Base-by-base conservation (phyloP, 2,888 invertebrate species). In the Andrena hattorfiana region DNA sequence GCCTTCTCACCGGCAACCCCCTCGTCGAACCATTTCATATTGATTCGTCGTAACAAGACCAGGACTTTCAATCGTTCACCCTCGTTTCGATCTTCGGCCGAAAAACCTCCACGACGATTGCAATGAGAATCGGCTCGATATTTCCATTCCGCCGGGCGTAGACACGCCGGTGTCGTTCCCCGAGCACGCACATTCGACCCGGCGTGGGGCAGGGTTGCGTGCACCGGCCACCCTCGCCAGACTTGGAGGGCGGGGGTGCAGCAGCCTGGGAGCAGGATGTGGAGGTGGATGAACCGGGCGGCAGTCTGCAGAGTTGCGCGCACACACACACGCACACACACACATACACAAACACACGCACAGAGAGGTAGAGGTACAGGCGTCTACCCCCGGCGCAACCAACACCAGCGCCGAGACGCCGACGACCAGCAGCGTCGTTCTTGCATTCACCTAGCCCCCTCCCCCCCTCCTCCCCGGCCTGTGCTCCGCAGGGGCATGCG, bases 211-310 rank as follows among this genome's bases (percentile, higher is more conserved):
- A 59, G 77, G 77, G 75, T 83, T 76, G 84, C 85, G 85, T 80
- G 80, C 81, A 77, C 69, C 70, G 76, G 81, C 75, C 77, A 79
- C 79, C 81, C 86, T 74, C 62, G 84, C 49, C 83, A 79, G 87
- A 85, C 81, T 76, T 60, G 3, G 35, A 59, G 77, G 79, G 67
- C 72, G 89, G 89, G 89, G 86, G 89, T 90, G 89, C 89, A 85
- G 89, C 91, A 87, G 91, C 90, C 91, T 87, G 91, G 91, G 90
- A 90, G 84, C 88, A 88, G 90, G 86, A 88, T 77, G 73, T 23
- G 81, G 90, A 92, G 93, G 93, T 93, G 92, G 93, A 93, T 93
- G 93, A 93, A 93, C 93, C 92, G 91, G 90, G 92, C 89, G 83
- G 89, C 90, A 90, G 91, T 92, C 91, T 89, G 89, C 89, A 89